Percentiles rank a stretch among this genome's conserved stretches.
These are phyloP conservation scores for Leptopilina drosophilae DNA, from an alignment of 2,888 invertebrate species.

Conservation along the genomic window DNA sequence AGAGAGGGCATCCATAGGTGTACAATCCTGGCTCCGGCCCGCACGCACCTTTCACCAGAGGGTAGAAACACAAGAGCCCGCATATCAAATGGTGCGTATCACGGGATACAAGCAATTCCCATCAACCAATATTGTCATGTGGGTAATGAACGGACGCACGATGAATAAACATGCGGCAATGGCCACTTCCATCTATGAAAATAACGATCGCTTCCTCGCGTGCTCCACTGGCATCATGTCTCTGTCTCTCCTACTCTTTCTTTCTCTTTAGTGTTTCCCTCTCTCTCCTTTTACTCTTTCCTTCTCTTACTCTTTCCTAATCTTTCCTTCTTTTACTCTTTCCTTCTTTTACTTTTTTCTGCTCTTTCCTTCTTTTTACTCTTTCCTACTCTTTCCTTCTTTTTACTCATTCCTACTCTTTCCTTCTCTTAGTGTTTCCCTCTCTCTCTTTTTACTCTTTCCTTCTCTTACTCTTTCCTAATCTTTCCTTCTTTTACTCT, in stretches of 20 bases:
- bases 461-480: no score
- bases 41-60: conserved; percentile 24
- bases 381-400: no score
- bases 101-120: conserved; percentile 75
- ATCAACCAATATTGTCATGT: conserved; percentile 76
- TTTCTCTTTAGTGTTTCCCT: neutral
- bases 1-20: conserved; percentile 48
- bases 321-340: no score
- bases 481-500: no score
- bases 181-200: conserved; percentile 63
- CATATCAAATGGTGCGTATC: conserved; percentile 76
- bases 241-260: neutral
- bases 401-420: no score
- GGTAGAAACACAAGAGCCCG: conserved; percentile 64
- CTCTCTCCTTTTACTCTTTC: neutral
- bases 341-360: no score
- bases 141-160: conserved; percentile 75
- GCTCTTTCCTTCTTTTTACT: no score
- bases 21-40: conserved; percentile 22
- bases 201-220: conserved; percentile 59
- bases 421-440: no score
- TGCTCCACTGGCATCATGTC: conserved; percentile 39
- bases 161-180: conserved; percentile 74
- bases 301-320: no score
- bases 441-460: no score